Percentiles rank a stretch among this genome's conserved stretches.
Conservation (phyloP, 2,113 vertebrate genomes). For the Camelus dromedarius region DNA sequence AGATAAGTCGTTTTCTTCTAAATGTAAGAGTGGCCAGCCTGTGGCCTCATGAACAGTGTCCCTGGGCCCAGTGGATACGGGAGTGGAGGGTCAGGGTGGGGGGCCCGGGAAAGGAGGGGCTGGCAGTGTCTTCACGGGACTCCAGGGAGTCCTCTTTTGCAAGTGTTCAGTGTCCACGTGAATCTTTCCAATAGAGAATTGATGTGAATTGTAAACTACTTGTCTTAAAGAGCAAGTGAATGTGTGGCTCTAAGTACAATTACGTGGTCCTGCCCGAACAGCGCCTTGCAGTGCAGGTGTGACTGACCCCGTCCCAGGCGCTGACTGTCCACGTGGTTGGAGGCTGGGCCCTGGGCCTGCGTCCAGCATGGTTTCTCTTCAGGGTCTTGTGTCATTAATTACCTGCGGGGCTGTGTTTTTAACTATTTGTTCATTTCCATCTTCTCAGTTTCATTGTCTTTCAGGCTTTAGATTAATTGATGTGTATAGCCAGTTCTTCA, state of each 20-base stretch:
- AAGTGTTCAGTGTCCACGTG: neutral
- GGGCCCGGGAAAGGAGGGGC: too few species aligned
- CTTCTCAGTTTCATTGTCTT: neutral
- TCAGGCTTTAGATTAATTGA: neutral
- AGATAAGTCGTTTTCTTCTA: neutral
- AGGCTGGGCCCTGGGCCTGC: neutral
- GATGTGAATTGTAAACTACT: neutral
- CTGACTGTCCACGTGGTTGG: fast-evolving
- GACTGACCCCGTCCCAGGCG: neutral
- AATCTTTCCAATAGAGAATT: too few species aligned
- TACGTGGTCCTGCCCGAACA: neutral
- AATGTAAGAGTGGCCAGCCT: fast-evolving
- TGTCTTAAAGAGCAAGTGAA: neutral
- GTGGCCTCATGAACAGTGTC: too few species aligned
- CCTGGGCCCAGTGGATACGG: neutral
- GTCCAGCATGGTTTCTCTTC: fast-evolving
- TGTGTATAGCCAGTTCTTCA: too few species aligned
- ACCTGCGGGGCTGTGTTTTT: neutral
- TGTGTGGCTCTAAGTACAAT: too few species aligned
- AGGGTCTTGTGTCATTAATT: neutral
- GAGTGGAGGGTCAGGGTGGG: too few species aligned
- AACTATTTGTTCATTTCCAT: neutral
- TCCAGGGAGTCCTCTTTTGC: neutral
- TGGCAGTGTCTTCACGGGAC: fast-evolving
- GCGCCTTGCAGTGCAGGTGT: fast-evolving